Percentiles rank a stretch among this genome's conserved stretches.
Evolutionary conservation across 2,888 invertebrate genomes (phyloP).

Genomic region (Sceliomorpha sp.): DNA sequence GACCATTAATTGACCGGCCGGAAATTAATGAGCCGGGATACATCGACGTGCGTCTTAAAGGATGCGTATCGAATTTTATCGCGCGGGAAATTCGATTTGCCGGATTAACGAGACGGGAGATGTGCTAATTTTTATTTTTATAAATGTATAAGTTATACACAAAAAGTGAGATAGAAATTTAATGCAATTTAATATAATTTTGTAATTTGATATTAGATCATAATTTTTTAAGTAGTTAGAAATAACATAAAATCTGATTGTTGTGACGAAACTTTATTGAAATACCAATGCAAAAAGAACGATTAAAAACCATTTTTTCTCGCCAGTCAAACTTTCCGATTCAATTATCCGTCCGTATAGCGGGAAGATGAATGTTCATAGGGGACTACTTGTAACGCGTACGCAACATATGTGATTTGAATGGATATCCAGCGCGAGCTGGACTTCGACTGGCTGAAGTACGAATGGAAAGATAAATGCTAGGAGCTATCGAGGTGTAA

Average conservation of each 20-base stretch:
- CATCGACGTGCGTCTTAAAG: constrained; percentile 32
- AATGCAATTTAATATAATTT: no score
- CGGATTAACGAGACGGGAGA: constrained; percentile 23
- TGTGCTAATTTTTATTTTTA: constrained; percentile 24
- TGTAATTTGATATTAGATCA: no score
- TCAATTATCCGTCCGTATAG: constrained; percentile 42
- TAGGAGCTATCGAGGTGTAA: constrained; percentile 59
- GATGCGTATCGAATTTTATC: constrained; percentile 31
- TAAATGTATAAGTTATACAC: background rate
- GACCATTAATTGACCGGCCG: constrained; percentile 47
- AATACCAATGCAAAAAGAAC: no score
- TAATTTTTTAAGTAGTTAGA: no score
- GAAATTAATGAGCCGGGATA: constrained; percentile 54
- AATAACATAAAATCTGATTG: no score
- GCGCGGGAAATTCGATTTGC: constrained; percentile 30
- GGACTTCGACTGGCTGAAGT: constrained; percentile 49
- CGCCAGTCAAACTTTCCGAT: constrained; percentile 38
- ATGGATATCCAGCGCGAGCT: constrained; percentile 55
- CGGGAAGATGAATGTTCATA: constrained; percentile 50
- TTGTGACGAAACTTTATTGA: no score
- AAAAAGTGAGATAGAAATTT: no score
- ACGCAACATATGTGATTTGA: constrained; percentile 56
- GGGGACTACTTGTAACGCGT: constrained; percentile 50
- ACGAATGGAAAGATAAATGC: constrained; percentile 62
- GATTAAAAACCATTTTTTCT: no score